Evolutionary conservation across 2,888 invertebrate species (phyloP).

Genomic region (Lydus trimaculatus): DNA sequence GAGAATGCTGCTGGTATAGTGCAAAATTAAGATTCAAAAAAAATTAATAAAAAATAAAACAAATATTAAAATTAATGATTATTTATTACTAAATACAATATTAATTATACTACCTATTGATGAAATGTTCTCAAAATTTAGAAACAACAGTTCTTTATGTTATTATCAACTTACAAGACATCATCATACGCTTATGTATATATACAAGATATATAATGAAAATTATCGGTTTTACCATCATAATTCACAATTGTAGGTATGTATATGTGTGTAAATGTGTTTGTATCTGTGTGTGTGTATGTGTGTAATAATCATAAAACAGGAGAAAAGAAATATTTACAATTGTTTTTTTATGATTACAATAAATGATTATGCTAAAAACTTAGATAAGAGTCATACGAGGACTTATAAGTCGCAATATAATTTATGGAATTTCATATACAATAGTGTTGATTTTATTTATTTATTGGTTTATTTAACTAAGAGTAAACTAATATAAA

Average conservation of each 20-base stretch:
- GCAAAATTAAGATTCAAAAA: conserved; percentile 19
- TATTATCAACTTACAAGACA: no score
- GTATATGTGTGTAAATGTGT: no score
- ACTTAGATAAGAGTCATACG: conserved; percentile 4
- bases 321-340: background rate
- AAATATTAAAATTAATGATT: conserved; percentile 6
- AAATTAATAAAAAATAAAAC: conserved; percentile 17
- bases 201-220: background rate
- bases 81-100: conserved; percentile 1
- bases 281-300: no score
- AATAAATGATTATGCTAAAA: background rate
- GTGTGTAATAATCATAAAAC: background rate
- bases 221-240: background rate
- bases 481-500: background rate
- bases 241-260: no score
- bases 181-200: background rate
- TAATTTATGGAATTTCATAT: conserved; percentile 5
- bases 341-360: background rate
- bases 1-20: conserved; percentile 1
- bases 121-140: background rate
- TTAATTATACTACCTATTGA: background rate
- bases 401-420: conserved; percentile 2
- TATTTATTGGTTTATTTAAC: background rate
- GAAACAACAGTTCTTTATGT: background rate
- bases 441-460: background rate